These are phyloP conservation scores for Galleria mellonella DNA, from an alignment of 1,140 invertebrate genomes.

Conservation along the genomic window DNA sequence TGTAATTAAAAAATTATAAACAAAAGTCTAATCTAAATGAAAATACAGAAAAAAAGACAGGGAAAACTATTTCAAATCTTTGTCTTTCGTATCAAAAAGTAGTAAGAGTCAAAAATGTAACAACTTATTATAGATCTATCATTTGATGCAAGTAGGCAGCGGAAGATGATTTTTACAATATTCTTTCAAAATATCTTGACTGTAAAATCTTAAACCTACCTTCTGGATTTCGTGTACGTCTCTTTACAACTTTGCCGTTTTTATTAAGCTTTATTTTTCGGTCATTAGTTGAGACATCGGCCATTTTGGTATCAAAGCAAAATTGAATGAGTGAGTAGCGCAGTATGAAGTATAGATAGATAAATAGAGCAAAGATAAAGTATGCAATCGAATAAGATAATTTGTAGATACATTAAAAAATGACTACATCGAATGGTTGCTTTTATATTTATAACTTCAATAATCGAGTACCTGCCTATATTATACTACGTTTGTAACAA, in stretches of 20 bases:
- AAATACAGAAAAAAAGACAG: not conserved
- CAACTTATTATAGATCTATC: not conserved
- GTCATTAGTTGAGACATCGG: slow-evolving; percentile 68
- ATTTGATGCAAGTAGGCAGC: not conserved
- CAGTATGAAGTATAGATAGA: no score
- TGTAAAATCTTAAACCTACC: slow-evolving; percentile 28
- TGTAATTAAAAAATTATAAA: no score
- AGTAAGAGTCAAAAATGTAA: slow-evolving; percentile 60
- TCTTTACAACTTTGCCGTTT: slow-evolving; percentile 68
- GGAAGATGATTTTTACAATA: not conserved
- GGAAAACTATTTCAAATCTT: slow-evolving; percentile 20
- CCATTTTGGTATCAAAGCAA: slow-evolving; percentile 67
- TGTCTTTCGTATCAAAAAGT: slow-evolving; percentile 50
- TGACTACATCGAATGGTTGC: no score
- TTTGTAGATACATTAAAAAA: no score
- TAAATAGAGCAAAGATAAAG: no score
- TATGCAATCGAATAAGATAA: no score
- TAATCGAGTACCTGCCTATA: no score
- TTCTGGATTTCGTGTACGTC: slow-evolving; percentile 67
- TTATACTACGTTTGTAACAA: no score
- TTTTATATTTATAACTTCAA: no score
- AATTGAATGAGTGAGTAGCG: no score
- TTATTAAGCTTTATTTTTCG: slow-evolving; percentile 64
- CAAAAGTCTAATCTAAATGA: no score
- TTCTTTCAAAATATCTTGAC: not conserved